Conservation (phyloP, 2,797 vertebrate genomes). For the Pangasius mekongensis region DNA sequence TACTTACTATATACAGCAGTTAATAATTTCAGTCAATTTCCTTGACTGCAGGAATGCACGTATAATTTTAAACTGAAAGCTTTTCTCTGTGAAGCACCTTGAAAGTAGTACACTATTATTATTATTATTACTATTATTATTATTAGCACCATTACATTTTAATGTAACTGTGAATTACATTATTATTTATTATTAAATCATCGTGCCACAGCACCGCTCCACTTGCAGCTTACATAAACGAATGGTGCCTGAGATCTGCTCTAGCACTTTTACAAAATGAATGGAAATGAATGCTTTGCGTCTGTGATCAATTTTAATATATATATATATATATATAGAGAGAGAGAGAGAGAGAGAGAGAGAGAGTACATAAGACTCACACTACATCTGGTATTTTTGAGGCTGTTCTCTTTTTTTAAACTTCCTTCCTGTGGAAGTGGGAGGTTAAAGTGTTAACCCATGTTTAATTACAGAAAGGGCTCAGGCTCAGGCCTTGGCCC, state of each 20-base stretch:
- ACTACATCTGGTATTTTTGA: neutral
- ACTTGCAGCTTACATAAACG: too few species aligned
- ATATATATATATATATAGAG: too few species aligned
- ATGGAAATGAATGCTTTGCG: neutral
- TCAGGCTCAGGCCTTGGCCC: conserved; percentile 38
- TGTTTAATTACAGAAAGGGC: conserved; percentile 58
- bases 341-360: too few species aligned
- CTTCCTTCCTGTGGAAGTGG: conserved; percentile 55
- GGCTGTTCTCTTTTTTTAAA: conserved; percentile 15
- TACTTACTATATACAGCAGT: neutral
- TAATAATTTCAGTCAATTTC: neutral
- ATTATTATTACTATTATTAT: neutral
- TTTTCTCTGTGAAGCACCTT: neutral
- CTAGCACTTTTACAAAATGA: neutral
- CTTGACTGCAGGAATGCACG: neutral
- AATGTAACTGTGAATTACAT: neutral
- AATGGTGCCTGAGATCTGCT: neutral
- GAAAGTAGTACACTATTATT: neutral
- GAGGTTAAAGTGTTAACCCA: conserved; percentile 62
- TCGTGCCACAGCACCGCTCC: neutral
- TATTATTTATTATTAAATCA: neutral
- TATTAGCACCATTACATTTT: neutral
- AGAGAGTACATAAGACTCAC: too few species aligned
- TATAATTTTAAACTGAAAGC: neutral
- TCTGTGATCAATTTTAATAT: neutral